These are phyloP conservation scores for Eumaeus atala DNA, from an alignment of 1,140 invertebrate genomes.

Conservation along the genomic window DNA sequence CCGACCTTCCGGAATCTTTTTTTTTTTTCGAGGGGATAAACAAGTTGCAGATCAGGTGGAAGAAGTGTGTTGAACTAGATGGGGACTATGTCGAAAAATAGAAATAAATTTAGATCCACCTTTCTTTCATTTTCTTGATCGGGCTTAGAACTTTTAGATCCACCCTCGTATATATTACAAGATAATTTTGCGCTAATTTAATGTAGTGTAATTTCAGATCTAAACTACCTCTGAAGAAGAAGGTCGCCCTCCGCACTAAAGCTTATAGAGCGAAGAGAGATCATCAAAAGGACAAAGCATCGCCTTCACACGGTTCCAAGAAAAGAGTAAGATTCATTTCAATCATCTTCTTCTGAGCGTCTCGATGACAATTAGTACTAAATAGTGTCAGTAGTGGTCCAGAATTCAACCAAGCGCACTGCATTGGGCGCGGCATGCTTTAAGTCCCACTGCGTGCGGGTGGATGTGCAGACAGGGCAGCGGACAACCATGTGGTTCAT, in stretches of 20 bases:
- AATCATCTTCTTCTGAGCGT: background rate
- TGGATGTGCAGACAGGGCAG: no score
- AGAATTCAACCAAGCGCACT: background rate
- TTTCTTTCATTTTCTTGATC: no score
- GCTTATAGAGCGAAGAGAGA: constrained; percentile 76
- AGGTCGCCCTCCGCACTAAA: constrained; percentile 76
- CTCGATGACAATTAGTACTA: background rate
- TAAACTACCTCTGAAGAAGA: constrained; percentile 84
- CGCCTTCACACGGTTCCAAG: constrained; percentile 65
- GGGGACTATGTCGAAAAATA: no score
- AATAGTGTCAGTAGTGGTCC: background rate
- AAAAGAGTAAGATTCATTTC: constrained; percentile 56
- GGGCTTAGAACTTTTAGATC: no score
- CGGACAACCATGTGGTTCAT: no score
- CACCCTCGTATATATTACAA: no score
- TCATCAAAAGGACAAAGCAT: constrained; percentile 60
- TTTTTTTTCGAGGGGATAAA: no score
- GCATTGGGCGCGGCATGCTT: background rate
- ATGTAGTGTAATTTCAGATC: constrained; percentile 64
- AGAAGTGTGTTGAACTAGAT: no score
- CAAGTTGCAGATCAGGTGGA: no score
- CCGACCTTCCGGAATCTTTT: no score
- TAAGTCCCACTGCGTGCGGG: no score
- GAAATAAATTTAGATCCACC: no score
- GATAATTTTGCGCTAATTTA: background rate